Percentiles rank a stretch among this genome's conserved stretches.
phyloP scores from a whole-genome alignment of 2,797 vertebrate species.

The Channa striata region DNA sequence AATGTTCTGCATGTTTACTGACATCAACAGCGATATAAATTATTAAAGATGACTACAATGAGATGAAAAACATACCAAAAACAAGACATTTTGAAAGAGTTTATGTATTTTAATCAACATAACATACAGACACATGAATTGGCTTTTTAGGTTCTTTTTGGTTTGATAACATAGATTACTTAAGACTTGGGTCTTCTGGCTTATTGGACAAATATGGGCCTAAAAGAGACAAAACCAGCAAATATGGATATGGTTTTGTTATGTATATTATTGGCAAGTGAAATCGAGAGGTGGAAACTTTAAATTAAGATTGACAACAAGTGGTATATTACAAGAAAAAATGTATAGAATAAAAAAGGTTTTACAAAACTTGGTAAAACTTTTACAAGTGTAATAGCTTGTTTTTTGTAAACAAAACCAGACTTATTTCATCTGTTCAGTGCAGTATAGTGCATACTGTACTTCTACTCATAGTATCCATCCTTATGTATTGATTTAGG shows the following conservation, averaged over 20 bases:
- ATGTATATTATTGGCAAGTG: background rate
- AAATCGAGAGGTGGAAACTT: no score
- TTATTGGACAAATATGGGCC: background rate
- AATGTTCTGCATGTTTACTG: constrained; percentile 6
- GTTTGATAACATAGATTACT: background rate
- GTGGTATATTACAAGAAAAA: no score
- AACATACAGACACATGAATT: background rate
- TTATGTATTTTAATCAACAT: background rate
- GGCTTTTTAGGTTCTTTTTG: background rate
- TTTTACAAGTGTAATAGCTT: no score
- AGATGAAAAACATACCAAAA: constrained; percentile 23
- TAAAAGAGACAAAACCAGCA: background rate
- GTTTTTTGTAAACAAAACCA: background rate
- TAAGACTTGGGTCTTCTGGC: background rate
- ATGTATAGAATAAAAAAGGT: no score
- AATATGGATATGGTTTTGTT: no score
- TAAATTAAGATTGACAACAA: no score
- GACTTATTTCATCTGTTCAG: constrained; percentile 17
- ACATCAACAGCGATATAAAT: constrained; percentile 29
- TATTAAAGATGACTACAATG: constrained; percentile 15
- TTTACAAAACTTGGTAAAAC: no score
- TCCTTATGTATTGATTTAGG: constrained; percentile 7
- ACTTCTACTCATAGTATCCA: constrained; percentile 1
- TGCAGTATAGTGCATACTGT: constrained; percentile 4
- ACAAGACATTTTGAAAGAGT: constrained; percentile 1